Base-by-base conservation (phyloP, 2,888 invertebrate genomes). In the Macrophya alboannulata region DNA sequence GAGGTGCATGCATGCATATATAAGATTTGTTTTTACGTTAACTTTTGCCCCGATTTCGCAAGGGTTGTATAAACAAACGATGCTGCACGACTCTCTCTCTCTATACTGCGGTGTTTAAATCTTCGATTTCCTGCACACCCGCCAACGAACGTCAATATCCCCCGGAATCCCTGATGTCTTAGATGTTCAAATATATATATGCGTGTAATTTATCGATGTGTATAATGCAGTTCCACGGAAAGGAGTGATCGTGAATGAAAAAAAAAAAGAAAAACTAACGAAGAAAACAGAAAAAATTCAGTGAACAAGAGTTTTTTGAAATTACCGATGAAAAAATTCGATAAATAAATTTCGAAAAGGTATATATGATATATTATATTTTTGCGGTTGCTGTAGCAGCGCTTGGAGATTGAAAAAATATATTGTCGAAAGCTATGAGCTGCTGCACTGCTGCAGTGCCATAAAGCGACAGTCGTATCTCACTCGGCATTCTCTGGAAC, bases 31-130 rank as follows among this genome's bases (percentile, higher is more conserved):
- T 40, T 40, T 40, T 62, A 37, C 21, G 31, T 74, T 37, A 17
- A 68, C 31, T 68, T 72, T 68, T 25, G 25, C 81, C 59, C 85
- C 85, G 68, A 82, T 85, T 85, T 82, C 72, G 85, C 81, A 85
- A 85, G 85, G 85, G 85, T 79, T 85, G 51, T 81, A 3, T 71
- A 40, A 81, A 81, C 81, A 85, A 71, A 48, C 68, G 17, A 1
- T 55, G 55, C 55, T 55, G 55, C 55, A 40, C 51, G 59, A 31
- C 51, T 51, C 12, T n/a, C n/a, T n/a, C 4, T 48, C 48, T 12
- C 48, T 25, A 31, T 25, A 62, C 62, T 21, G 8, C 62, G 81
- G 43, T 12, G 43, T 65, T 31, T 37, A 31, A 37, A 83, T 83
- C 71, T 83, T 51, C 21, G 17, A 83, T 83, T 71, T 71, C 83